A percentile compares a stretch with the other conserved stretches of the same genome.
These are phyloP conservation scores for Acronicta psi DNA, from an alignment of 2,888 invertebrate genomes.

Conservation along the genomic window DNA sequence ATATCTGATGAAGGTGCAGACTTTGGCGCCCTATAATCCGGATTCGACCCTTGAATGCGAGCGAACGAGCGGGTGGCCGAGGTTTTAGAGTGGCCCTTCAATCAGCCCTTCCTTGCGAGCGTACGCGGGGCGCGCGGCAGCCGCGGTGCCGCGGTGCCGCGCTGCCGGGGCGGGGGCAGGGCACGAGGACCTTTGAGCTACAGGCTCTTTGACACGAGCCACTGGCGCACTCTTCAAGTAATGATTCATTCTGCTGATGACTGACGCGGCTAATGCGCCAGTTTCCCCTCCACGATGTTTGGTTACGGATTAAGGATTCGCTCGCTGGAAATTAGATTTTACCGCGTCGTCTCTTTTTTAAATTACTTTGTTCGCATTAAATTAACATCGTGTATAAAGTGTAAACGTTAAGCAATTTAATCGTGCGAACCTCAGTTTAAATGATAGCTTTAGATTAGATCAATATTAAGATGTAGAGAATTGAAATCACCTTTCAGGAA, in stretches of 20 bases:
- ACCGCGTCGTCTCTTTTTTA: conserved; percentile 61
- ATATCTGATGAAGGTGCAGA: conserved; percentile 87
- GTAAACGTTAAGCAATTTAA: conserved; percentile 40
- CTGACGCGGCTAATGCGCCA: conserved; percentile 87
- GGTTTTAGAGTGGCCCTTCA: conserved; percentile 88
- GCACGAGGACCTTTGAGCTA: conserved; percentile 86
- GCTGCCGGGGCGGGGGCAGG: conserved; percentile 51
- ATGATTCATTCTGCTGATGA: conserved; percentile 89
- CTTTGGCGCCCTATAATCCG: conserved; percentile 88
- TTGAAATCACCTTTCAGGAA: conserved; percentile 15
- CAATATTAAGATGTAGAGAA: conserved; percentile 27
- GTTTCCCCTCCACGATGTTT: conserved; percentile 77
- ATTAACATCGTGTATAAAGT: conserved; percentile 44
- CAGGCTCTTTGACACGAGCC: conserved; percentile 88
- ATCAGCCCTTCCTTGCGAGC: conserved; percentile 86
- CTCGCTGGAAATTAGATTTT: conserved; percentile 70
- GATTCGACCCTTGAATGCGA: conserved; percentile 87
- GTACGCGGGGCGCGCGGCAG: conserved; percentile 67
- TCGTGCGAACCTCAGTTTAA: conserved; percentile 27
- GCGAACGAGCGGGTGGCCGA: conserved; percentile 87
- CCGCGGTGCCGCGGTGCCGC: conserved; percentile 54
- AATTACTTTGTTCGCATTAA: conserved; percentile 56
- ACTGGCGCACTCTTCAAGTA: conserved; percentile 89
- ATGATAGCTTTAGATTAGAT: conserved; percentile 20
- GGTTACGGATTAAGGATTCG: conserved; percentile 77